phyloP scores from a whole-genome alignment of 2,797 vertebrate genomes.

The Vireo griseus region DNA sequence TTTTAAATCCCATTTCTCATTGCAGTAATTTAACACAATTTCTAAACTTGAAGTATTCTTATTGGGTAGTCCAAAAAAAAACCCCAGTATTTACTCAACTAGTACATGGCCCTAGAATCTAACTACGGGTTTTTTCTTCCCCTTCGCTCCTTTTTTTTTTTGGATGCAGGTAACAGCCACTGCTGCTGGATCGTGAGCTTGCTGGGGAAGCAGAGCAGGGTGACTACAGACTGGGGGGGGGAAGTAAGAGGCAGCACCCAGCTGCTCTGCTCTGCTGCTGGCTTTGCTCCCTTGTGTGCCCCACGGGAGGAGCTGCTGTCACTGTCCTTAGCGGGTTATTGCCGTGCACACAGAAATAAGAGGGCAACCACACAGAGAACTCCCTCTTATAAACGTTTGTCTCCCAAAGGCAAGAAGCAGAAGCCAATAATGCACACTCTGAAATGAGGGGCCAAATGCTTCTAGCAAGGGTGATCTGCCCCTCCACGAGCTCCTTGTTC shows the following conservation, averaged over 20 bases:
- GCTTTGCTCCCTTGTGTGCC: background rate
- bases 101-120: background rate
- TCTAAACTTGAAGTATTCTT: background rate
- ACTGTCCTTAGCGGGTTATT: background rate
- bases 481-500: background rate
- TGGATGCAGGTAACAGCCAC: rapidly evolving
- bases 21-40: background rate
- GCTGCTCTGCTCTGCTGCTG: background rate
- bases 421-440: background rate
- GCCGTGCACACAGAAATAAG: rapidly evolving
- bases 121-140: rapidly evolving
- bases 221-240: no score
- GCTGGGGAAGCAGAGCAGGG: background rate
- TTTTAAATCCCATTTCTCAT: background rate
- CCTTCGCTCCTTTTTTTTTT: background rate
- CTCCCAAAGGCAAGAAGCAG: background rate
- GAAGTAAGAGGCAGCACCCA: background rate
- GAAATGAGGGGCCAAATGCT: background rate
- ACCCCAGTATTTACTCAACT: background rate
- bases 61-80: background rate
- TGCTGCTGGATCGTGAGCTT: background rate
- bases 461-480: background rate
- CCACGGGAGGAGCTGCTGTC: rapidly evolving
- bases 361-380: background rate
- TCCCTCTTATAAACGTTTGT: background rate